Conservation (phyloP, 2,113 vertebrate species). For the Oryzias melastigma region DNA sequence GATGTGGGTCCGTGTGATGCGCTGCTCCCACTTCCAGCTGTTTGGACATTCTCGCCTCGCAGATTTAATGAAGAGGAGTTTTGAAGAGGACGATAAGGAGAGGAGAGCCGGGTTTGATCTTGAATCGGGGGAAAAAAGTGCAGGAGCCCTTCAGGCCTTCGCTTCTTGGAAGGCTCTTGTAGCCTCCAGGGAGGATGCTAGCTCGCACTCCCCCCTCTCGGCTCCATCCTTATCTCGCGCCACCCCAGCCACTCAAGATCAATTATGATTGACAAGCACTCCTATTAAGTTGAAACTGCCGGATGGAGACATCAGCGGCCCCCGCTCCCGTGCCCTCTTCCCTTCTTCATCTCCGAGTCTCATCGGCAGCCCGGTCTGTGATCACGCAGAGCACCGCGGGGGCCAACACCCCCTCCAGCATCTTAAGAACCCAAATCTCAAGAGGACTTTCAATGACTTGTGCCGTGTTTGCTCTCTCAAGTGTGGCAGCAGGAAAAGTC, state of each 20-base stretch:
- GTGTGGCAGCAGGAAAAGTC: not conserved
- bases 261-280: slow-evolving; percentile 65
- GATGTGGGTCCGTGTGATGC: slow-evolving; percentile 31
- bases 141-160: slow-evolving; percentile 39
- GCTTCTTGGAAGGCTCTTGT: slow-evolving; percentile 58
- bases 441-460: slow-evolving; percentile 33
- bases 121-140: slow-evolving; percentile 29
- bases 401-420: slow-evolving; percentile 12
- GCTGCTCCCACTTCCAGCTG: slow-evolving; percentile 31
- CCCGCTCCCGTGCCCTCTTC: slow-evolving; percentile 8
- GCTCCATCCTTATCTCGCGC: slow-evolving; percentile 34
- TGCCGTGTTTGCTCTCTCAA: slow-evolving; percentile 24
- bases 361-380: slow-evolving; percentile 21
- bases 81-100: slow-evolving; percentile 33
- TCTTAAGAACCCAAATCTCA: slow-evolving; percentile 6
- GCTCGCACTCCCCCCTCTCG: slow-evolving; percentile 25
- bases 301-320: slow-evolving; percentile 46
- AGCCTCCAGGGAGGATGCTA: slow-evolving; percentile 43
- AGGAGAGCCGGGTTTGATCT: slow-evolving; percentile 61
- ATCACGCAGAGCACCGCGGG: slow-evolving; percentile 23
- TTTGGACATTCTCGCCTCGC: slow-evolving; percentile 25
- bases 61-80: slow-evolving; percentile 41
- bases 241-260: slow-evolving; percentile 45
- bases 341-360: slow-evolving; percentile 4
- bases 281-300: slow-evolving; percentile 42